phyloP scores from a whole-genome alignment of 1,140 invertebrate genomes.

The Drosophila sechellia region DNA sequence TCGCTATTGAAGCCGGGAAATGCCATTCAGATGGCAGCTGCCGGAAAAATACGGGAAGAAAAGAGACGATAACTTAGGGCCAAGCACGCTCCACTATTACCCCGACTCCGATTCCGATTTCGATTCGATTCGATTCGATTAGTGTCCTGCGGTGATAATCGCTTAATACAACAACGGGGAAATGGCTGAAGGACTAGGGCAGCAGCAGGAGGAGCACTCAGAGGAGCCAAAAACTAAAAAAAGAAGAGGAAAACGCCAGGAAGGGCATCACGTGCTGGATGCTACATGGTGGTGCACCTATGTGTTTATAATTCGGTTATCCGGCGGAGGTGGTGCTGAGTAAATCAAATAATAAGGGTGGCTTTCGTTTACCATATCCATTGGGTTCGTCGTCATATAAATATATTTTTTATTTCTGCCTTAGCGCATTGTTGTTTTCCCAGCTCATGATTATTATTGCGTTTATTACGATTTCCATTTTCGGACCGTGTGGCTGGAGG shows the following conservation, averaged over 20 bases:
- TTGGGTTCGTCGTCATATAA: slow-evolving; percentile 1
- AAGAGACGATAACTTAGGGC: slow-evolving; percentile 21
- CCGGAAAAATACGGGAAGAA: neutral
- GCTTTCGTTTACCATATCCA: slow-evolving; percentile 57
- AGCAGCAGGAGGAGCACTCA: neutral
- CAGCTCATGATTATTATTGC: slow-evolving; percentile 75
- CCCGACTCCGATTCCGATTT: slow-evolving; percentile 1
- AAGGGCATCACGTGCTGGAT: too few species aligned
- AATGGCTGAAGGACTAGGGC: neutral
- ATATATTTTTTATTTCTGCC: slow-evolving; percentile 2
- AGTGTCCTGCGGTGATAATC: slow-evolving; percentile 67
- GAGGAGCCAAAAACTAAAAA: neutral
- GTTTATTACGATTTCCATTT: slow-evolving; percentile 77
- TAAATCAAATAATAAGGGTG: slow-evolving; percentile 49
- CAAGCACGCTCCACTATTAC: slow-evolving; percentile 63
- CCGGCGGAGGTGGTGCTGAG: slow-evolving; percentile 16
- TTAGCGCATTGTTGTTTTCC: slow-evolving; percentile 63
- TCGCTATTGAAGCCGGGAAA: slow-evolving; percentile 17
- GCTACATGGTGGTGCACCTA: slow-evolving; percentile 32
- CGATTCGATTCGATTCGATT: slow-evolving; percentile 23
- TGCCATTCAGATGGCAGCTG: slow-evolving; percentile 36
- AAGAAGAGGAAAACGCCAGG: too few species aligned
- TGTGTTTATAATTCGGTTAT: slow-evolving; percentile 68
- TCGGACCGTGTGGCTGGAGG: slow-evolving; percentile 63
- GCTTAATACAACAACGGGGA: slow-evolving; percentile 56